These are phyloP conservation scores for Meteorus colon DNA, from an alignment of 2,888 invertebrate genomes.

Conservation along the genomic window DNA sequence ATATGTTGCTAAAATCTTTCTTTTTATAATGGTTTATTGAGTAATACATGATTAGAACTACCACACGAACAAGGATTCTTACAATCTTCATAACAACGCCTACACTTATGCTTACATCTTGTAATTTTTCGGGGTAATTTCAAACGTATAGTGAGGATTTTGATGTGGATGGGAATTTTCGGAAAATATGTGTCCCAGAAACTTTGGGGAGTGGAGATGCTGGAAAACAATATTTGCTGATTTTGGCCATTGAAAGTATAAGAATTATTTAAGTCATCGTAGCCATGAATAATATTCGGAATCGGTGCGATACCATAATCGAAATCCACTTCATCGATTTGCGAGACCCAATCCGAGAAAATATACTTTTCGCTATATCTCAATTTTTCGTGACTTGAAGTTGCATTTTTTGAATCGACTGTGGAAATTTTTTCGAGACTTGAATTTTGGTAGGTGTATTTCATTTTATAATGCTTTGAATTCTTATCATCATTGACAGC, in stretches of 20 bases:
- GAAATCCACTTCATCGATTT: too few relatives aligned
- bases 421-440: too few relatives aligned
- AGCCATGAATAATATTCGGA: neutral
- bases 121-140: neutral
- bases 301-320: too few relatives aligned
- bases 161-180: neutral
- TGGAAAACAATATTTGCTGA: neutral
- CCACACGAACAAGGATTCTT: neutral
- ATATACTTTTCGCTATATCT: too few relatives aligned
- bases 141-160: neutral
- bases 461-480: too few relatives aligned
- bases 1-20: neutral
- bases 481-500: too few relatives aligned
- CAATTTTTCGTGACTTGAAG: too few relatives aligned
- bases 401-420: too few relatives aligned
- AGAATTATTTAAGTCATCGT: neutral
- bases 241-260: neutral
- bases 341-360: too few relatives aligned
- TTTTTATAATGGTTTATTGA: conserved; percentile 17
- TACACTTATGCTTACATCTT: neutral
- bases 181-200: neutral
- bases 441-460: too few relatives aligned
- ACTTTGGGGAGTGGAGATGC: neutral
- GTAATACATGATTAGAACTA: neutral
- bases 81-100: neutral